Base-by-base conservation (phyloP, 2,888 invertebrate species). In the Tetragnatha montana region DNA sequence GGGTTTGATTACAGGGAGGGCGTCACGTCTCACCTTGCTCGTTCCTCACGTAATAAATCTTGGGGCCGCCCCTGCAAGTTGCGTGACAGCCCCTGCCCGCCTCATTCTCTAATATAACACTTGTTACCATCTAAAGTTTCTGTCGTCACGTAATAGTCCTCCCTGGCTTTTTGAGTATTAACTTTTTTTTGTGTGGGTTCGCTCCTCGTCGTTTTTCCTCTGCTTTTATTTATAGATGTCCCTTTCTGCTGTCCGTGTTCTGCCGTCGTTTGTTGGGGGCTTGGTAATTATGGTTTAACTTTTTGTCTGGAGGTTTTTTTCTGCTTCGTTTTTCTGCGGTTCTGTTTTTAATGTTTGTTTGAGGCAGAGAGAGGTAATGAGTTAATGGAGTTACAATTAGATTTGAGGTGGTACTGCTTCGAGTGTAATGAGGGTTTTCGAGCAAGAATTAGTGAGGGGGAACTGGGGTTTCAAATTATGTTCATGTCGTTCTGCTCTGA, bases 51-150 rank as follows among this genome's bases (percentile, higher is more conserved):
- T 87, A 79, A 90, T 90, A 90, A 90, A 90, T 90, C 89, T 86
- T 83, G 22, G 51, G 49, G 75, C 50, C 21, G 17, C 17, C 17
- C 75, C 81, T 70, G 8, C 60, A 70, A 14, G 49, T 68, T 47
- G 19, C 50, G 75, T 70, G 75, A 14, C 73, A 35, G 35, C 47
- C 51, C 22, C 80, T 81, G 81, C 85, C 81, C 81, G 83, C 71
- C 84, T 78, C 83, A 80, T 75, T 68, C 86, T 78, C 82, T 87
- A 87, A 90, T 90, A 82, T 89, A 90, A 87, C 89, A 90, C 89
- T 90, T 90, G 89, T 90, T 90, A 90, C 89, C 80, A 86, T 78
- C 89, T 90, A 87, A 90, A 90, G 86, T 90, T 90, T 87, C 89
- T 90, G 89, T 90, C 87, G 74, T 81, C 89, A 90, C 89, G 89